These are phyloP conservation scores for Saguinus imperator DNA, from an alignment of 2,113 vertebrate genomes.

Conservation along the genomic window DNA sequence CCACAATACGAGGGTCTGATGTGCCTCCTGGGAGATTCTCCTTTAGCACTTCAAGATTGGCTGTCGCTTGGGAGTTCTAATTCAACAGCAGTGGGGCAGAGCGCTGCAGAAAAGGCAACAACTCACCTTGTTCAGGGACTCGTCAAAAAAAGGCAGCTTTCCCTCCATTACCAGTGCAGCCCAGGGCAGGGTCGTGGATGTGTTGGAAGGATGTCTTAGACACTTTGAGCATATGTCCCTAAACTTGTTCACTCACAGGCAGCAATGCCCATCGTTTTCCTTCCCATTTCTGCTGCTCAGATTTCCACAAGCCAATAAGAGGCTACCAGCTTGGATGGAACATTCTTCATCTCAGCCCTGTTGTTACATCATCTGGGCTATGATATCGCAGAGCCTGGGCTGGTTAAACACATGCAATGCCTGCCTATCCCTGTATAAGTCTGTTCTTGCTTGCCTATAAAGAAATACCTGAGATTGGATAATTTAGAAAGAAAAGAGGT, in stretches of 20 bases:
- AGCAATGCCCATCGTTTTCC: neutral
- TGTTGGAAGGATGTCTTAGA: neutral
- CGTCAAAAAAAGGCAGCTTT: neutral
- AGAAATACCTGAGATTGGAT: too few species aligned
- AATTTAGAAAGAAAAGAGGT: too few species aligned
- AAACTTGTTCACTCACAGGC: too few species aligned
- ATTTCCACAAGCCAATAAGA: neutral
- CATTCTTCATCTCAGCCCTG: neutral
- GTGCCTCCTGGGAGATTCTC: neutral
- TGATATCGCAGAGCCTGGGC: too few species aligned
- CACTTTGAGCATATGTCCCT: neutral
- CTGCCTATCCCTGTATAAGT: too few species aligned
- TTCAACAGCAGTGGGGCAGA: neutral
- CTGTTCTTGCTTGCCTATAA: too few species aligned
- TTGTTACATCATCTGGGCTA: too few species aligned
- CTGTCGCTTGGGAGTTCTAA: neutral
- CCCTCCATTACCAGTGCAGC: neutral
- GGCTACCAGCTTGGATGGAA: rapidly evolving
- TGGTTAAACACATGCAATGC: neutral
- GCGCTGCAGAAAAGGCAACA: neutral
- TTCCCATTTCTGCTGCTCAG: neutral
- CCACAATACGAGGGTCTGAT: neutral
- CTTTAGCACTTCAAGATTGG: neutral
- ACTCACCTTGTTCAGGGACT: neutral
- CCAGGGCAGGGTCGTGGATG: neutral